Conservation (phyloP, 2,888 invertebrate genomes). For the Drosophila stalkeri region DNA sequence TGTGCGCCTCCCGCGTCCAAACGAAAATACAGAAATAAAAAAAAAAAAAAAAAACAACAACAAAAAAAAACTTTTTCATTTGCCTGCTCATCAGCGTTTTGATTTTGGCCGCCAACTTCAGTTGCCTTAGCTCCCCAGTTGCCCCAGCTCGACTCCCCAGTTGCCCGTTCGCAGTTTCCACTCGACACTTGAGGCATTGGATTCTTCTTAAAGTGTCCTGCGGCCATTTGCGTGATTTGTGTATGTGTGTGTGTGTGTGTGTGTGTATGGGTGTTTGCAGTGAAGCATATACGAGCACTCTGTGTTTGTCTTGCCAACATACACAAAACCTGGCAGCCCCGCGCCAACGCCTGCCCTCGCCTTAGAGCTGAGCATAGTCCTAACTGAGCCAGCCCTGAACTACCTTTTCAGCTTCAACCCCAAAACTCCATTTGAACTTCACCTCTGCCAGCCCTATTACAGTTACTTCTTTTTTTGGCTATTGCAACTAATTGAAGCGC, state of each 20-base stretch:
- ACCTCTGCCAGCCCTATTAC: neutral
- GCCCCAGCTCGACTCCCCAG: conserved; percentile 1
- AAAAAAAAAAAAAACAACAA: conserved; percentile 46
- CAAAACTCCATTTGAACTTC: neutral
- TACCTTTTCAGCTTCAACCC: conserved; percentile 15
- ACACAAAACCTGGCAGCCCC: conserved; percentile 61
- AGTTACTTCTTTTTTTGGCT: conserved; percentile 13
- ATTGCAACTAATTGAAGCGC: conserved; percentile 44
- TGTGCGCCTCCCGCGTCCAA: conserved; percentile 46
- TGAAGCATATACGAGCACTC: conserved; percentile 59
- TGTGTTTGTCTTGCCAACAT: conserved; percentile 77
- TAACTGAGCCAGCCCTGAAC: conserved; percentile 22
- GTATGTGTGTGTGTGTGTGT: conserved; percentile 50
- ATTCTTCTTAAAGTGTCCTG: conserved; percentile 84
- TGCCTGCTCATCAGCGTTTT: conserved; percentile 83
- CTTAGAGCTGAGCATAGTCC: neutral
- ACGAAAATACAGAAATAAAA: conserved; percentile 40
- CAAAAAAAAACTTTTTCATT: conserved; percentile 78
- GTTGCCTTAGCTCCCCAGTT: conserved; percentile 7
- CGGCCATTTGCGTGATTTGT: conserved; percentile 83
- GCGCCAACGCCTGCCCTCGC: neutral
- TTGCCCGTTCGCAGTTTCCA: conserved; percentile 39
- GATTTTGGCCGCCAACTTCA: conserved; percentile 75
- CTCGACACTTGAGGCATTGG: conserved; percentile 76
- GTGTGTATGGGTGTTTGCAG: conserved; percentile 56